Evolutionary conservation across 1,140 invertebrate genomes (phyloP), one percentile per base, ranked within the genome.

Genomic region (Ostrea denselamellosa): DNA sequence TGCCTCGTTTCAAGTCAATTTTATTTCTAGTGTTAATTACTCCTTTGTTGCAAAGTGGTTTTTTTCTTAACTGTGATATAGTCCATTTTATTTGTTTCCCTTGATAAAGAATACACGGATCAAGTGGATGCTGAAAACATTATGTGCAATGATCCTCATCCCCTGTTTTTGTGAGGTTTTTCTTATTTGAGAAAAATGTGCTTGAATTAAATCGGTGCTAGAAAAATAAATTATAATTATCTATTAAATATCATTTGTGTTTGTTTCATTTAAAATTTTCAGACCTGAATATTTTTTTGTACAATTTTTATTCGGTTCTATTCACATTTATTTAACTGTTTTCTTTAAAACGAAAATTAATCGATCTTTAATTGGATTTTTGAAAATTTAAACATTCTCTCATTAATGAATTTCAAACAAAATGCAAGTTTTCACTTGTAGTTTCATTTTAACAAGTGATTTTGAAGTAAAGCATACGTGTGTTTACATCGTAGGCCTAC

Each of bases 401-500:
- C 28, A 77, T 77, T 34, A 77, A 77, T 77, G 68, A 77, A 77
- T 28, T 77, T 77, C 68, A 28, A 77, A 83, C n/a, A 83, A 83
- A 83, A 87, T 87, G 83, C 86, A 87, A 7, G 86, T 87, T 84
- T 34, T 22, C 19, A 62, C 86, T 71, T 84, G 86, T 87, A 82
- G 83, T 56, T 84, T 34, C 17, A 19, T 25, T 52, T 52, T 83
- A 65, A 88, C 87, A 88, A 83, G 87, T 88, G 87, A 88, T 88
- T 85, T 84, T 85, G 83, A 84, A 88, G 84, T 88, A 88, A 81
- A 58, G 85, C 87, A 85, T 68, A 65, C 62, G 81, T 44, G 71
- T 88, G 87, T 88, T 88, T 88, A 88, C 71, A 88, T 88, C 87
- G 85, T 58, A 88, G 82, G 56, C 83, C 83, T 68, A 51, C 85